phyloP scores from a whole-genome alignment of 2,797 vertebrate genomes.

The Acrossocheilus wenchowensis region DNA sequence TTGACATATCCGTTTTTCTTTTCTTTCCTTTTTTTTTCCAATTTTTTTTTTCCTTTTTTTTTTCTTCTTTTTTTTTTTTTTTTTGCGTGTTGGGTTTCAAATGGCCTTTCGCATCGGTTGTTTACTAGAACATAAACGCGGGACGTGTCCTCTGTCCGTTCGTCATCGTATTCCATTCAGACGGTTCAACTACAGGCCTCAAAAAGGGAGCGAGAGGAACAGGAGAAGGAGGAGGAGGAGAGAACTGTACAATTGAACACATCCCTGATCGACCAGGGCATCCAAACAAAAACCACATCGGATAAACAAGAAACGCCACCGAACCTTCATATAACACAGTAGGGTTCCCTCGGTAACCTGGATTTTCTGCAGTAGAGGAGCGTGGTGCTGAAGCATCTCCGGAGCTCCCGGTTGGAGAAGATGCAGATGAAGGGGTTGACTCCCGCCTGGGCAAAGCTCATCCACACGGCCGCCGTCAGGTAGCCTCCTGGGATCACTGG shows the following conservation, averaged over 20 bases:
- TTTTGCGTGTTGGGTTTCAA: constrained; percentile 75
- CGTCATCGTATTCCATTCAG: constrained; percentile 72
- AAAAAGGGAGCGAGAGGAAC: constrained; percentile 47
- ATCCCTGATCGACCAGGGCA: constrained; percentile 78
- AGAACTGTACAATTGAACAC: constrained; percentile 77
- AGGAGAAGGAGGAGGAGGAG: constrained; percentile 64
- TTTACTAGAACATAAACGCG: constrained; percentile 86
- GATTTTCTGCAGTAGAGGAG: constrained; percentile 99
- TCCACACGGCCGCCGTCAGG: constrained; percentile 99
- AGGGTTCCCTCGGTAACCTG: constrained; percentile 99
- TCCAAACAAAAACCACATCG: constrained; percentile 66
- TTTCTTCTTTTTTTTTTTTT: constrained; percentile 13
- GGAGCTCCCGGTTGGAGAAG: constrained; percentile 99
- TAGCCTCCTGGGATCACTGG: constrained; percentile 97
- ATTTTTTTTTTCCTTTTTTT: constrained; percentile 58
- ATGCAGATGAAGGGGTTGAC: constrained; percentile 99
- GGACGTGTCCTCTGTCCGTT: constrained; percentile 72
- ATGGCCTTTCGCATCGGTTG: constrained; percentile 76
- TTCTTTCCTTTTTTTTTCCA: constrained; percentile 52
- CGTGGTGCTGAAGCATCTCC: constrained; percentile 99
- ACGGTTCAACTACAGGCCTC: constrained; percentile 71
- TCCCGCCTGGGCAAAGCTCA: constrained; percentile 99
- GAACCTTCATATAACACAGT: constrained; percentile 99
- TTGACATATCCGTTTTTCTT: constrained; percentile 69
- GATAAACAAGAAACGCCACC: constrained; percentile 14